phyloP scores from a whole-genome alignment of 1,140 invertebrate species.

The Cotesia glomerata region DNA sequence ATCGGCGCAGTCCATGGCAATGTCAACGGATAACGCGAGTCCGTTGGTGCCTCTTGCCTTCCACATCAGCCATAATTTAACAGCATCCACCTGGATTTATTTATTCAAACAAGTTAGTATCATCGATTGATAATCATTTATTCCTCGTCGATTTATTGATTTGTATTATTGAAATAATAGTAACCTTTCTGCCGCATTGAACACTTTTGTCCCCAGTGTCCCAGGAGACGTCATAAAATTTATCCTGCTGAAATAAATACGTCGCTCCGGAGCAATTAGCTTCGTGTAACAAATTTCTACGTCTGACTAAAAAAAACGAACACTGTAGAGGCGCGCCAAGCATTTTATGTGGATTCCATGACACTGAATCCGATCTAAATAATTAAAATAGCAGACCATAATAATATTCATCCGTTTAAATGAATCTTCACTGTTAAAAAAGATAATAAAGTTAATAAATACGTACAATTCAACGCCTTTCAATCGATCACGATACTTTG shows the following conservation, averaged over 20 bases:
- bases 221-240: conserved; percentile 88
- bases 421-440: neutral
- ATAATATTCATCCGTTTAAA: no score
- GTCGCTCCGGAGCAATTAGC: conserved; percentile 80
- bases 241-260: conserved; percentile 92
- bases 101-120: conserved; percentile 7
- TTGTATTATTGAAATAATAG: neutral
- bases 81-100: conserved; percentile 75
- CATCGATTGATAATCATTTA: conserved; percentile 1
- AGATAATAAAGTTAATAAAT: conserved; percentile 7
- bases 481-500: conserved; percentile 69
- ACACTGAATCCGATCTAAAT: conserved; percentile 77
- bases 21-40: conserved; percentile 68
- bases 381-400: neutral
- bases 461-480: conserved; percentile 74
- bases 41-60: conserved; percentile 74
- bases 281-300: conserved; percentile 71
- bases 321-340: conserved; percentile 88
- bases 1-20: conserved; percentile 68
- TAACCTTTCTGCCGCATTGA: conserved; percentile 87
- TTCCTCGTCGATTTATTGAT: neutral
- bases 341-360: conserved; percentile 96
- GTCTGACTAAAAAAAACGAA: conserved; percentile 77
- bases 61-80: conserved; percentile 95
- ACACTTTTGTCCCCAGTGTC: conserved; percentile 93